Conservation (phyloP, 2,797 vertebrate species). For the Chelon labrosus region DNA sequence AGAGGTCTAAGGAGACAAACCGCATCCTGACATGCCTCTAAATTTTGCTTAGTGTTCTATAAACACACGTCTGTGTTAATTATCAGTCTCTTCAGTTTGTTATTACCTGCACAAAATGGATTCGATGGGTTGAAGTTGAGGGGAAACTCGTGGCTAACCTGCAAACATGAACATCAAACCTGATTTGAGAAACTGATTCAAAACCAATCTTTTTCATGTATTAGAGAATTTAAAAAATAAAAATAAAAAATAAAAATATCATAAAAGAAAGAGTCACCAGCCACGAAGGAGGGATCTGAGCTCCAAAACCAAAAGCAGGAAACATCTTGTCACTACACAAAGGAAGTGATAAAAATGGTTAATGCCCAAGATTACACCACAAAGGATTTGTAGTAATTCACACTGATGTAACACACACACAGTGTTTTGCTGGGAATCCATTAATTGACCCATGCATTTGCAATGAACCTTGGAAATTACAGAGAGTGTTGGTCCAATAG, state of each 20-base stretch:
- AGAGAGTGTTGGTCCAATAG: background rate
- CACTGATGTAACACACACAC: background rate
- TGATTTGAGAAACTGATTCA: background rate
- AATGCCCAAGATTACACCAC: background rate
- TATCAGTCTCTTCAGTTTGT: background rate
- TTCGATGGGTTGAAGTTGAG: conserved; percentile 93
- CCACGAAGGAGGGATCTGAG: conserved; percentile 93
- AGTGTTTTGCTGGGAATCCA: background rate
- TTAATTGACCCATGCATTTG: background rate
- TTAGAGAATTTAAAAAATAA: background rate
- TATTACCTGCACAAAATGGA: conserved; percentile 91
- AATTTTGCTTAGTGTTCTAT: background rate
- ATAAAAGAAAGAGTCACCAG: conserved; percentile 84
- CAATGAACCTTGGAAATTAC: background rate
- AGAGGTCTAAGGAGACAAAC: background rate
- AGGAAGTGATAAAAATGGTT: conserved; percentile 23
- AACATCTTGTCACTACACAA: conserved; percentile 95
- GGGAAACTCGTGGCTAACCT: conserved; percentile 97
- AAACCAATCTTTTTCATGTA: accelerated
- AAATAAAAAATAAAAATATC: background rate
- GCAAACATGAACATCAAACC: conserved; percentile 51
- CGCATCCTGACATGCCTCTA: background rate
- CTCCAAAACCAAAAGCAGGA: conserved; percentile 97
- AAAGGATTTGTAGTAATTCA: background rate
- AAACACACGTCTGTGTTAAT: background rate